phyloP scores from a whole-genome alignment of 37 sponge, comb jelly and placozoan species.

The Halichondria panicea region DNA sequence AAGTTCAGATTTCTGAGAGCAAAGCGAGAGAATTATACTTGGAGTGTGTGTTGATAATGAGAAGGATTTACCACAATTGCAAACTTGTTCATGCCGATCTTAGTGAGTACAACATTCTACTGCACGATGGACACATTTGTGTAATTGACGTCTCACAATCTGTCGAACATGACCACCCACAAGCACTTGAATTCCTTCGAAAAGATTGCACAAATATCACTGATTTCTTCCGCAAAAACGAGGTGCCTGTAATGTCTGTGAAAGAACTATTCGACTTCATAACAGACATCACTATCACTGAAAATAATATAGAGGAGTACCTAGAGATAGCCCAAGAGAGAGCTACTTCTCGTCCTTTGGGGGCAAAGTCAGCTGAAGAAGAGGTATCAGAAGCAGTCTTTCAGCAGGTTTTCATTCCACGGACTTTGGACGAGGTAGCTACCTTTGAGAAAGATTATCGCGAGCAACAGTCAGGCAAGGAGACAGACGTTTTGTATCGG shows the following conservation, averaged over 20 bases:
- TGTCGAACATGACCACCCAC: conserved; percentile 98
- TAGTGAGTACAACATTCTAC: conserved; percentile 96
- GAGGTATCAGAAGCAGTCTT: conserved; percentile 88
- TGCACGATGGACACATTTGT: conserved; percentile 73
- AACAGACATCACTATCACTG: conserved; percentile 84
- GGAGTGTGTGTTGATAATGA: conserved; percentile 85
- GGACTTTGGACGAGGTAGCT: conserved; percentile 86
- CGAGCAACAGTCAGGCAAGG: conserved; percentile 36
- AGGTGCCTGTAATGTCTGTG: conserved; percentile 84
- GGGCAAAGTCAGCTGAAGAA: conserved; percentile 6
- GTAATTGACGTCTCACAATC: conserved; percentile 99
- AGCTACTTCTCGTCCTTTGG: conserved; percentile 19
- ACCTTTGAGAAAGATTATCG: conserved; percentile 75
- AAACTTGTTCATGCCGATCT: conserved; percentile 95
- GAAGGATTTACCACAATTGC: conserved; percentile 79
- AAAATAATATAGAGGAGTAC: conserved; percentile 87
- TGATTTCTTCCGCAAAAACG: conserved; percentile 86
- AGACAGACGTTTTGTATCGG: conserved; percentile 62
- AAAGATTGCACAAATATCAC: conserved; percentile 96
- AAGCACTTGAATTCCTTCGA: conserved; percentile 93
- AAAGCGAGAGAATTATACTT: conserved; percentile 90
- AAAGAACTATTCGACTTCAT: conserved; percentile 96
- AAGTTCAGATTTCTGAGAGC: conserved; percentile 67
- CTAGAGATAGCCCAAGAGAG: conserved; percentile 70
- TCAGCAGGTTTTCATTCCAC: conserved; percentile 87